Conservation (phyloP, 2,113 vertebrate genomes). For the Picathartes gymnocephalus region DNA sequence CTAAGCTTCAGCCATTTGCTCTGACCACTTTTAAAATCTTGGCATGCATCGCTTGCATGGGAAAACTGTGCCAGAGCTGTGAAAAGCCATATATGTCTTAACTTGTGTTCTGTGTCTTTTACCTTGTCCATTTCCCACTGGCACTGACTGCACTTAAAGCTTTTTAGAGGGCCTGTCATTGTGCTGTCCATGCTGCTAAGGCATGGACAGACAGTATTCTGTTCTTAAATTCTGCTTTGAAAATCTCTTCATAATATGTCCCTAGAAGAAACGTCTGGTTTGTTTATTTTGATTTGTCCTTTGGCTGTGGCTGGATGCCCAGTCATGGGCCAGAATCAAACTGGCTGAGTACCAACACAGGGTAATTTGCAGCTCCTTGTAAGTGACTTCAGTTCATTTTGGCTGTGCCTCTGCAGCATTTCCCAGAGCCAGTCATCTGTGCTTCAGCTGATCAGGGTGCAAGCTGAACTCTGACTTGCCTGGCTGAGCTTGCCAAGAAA, state of each 20-base stretch:
- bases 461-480: slow-evolving; percentile 44
- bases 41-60: not conserved
- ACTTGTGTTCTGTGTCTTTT: not conserved
- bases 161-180: not conserved
- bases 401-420: not conserved
- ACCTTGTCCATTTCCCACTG: not conserved
- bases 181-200: not conserved
- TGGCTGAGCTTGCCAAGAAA: slow-evolving; percentile 34
- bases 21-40: not conserved
- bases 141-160: not conserved
- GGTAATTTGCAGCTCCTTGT: slow-evolving; percentile 25
- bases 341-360: not conserved
- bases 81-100: not conserved
- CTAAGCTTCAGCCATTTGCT: not conserved
- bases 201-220: not conserved
- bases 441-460: not conserved
- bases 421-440: slow-evolving; percentile 10
- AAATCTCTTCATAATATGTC: not conserved
- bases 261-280: not conserved
- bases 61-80: not conserved
- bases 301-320: not conserved
- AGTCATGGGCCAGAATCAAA: not conserved
- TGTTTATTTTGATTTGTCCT: slow-evolving; percentile 50
- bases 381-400: slow-evolving; percentile 4
- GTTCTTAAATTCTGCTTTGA: not conserved